Percentiles rank a stretch among this genome's conserved stretches.
Evolutionary conservation across 2,113 vertebrate species (phyloP).

Genomic region (Pagrus major): DNA sequence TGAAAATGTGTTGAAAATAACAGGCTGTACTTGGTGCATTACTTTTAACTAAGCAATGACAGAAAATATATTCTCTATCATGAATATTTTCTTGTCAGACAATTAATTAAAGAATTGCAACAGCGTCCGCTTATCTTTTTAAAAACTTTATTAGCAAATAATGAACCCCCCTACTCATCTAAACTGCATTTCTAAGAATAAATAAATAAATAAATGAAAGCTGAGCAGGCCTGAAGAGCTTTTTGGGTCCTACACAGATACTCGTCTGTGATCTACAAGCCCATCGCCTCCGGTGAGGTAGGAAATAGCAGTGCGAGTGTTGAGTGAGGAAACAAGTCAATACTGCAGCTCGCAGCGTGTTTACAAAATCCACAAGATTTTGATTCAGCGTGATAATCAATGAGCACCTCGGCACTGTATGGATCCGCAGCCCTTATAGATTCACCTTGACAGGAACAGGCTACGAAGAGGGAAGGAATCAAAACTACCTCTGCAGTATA

Average conservation of each 20-base stretch:
- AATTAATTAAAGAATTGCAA: not conserved
- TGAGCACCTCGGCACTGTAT: constrained; percentile 37
- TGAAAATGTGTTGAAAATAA: too few relatives aligned
- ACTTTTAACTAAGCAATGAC: too few relatives aligned
- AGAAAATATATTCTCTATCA: too few relatives aligned
- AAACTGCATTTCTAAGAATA: not conserved
- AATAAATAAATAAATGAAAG: constrained; percentile 5
- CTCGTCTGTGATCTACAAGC: constrained; percentile 42
- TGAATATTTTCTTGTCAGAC: not conserved
- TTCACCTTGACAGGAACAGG: constrained; percentile 12
- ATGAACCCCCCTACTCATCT: not conserved
- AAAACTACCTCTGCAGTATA: constrained; percentile 20
- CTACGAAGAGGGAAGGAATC: not conserved
- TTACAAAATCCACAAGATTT: constrained; percentile 52
- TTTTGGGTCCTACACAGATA: constrained; percentile 31
- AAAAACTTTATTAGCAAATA: not conserved
- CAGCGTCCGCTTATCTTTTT: not conserved
- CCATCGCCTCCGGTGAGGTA: constrained; percentile 32
- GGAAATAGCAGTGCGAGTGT: constrained; percentile 54
- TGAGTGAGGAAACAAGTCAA: constrained; percentile 54
- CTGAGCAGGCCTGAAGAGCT: constrained; percentile 5
- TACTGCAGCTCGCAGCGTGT: constrained; percentile 39
- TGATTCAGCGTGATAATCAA: constrained; percentile 47
- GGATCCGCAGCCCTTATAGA: constrained; percentile 42
- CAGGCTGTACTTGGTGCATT: too few relatives aligned